Evolutionary conservation across 2,888 invertebrate genomes (phyloP).

Genomic region (Hyalella azteca): DNA sequence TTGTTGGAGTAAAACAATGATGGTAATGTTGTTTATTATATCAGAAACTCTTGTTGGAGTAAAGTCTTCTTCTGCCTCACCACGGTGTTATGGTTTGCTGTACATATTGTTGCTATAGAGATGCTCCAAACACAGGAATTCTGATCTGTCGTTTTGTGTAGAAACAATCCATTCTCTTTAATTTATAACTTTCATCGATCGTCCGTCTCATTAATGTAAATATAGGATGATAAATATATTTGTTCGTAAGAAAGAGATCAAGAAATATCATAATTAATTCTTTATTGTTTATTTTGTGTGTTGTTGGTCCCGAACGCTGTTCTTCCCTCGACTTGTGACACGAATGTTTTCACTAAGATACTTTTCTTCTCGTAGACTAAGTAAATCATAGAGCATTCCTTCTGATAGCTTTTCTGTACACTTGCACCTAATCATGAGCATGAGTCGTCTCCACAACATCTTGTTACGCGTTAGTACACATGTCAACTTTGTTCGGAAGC

Average conservation of each 20-base stretch:
- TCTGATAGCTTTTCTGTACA: background rate
- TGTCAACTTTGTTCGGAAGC: too few species aligned
- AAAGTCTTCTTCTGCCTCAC: constrained; percentile 25
- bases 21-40: too few species aligned
- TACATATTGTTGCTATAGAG: constrained; percentile 33
- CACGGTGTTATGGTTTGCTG: constrained; percentile 33
- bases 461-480: too few species aligned
- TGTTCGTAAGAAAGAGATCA: too few species aligned
- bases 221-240: constrained; percentile 16
- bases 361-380: background rate
- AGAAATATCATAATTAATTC: too few species aligned
- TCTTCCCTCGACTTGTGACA: background rate
- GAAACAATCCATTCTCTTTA: constrained; percentile 26
- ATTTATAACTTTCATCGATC: constrained; percentile 23
- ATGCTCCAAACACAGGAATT: constrained; percentile 20
- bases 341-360: background rate
- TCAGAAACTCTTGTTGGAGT: too few species aligned
- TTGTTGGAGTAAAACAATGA: too few species aligned
- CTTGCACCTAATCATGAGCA: too few species aligned
- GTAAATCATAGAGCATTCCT: constrained; percentile 17
- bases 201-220: constrained; percentile 34
- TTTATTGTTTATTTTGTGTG: background rate
- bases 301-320: background rate
- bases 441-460: too few species aligned
- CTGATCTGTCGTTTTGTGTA: constrained; percentile 7